Conservation (phyloP, 2,797 vertebrate genomes). For the Vespertilio murinus region DNA sequence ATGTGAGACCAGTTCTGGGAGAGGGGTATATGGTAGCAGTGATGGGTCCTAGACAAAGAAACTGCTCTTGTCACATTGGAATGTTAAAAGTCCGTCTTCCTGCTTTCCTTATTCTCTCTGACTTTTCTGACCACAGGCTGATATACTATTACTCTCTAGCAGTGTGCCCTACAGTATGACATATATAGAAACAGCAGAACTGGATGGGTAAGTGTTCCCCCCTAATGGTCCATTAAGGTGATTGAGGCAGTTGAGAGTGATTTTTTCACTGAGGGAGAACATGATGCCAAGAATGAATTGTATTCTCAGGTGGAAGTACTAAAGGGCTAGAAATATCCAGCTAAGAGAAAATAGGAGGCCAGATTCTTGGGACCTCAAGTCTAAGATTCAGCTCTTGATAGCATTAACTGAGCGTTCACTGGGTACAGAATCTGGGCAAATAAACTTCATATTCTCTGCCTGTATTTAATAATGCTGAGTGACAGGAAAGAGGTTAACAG, state of each 20-base stretch:
- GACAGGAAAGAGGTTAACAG: background rate
- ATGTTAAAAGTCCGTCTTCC: background rate
- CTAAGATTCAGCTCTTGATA: slow-evolving; percentile 8
- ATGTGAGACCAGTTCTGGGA: background rate
- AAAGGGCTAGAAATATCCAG: slow-evolving; percentile 27
- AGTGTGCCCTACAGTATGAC: slow-evolving; percentile 94
- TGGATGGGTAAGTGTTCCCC: slow-evolving; percentile 91
- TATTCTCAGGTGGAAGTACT: background rate
- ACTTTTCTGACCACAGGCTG: slow-evolving; percentile 87
- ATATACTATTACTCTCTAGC: slow-evolving; percentile 93
- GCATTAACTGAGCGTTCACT: background rate
- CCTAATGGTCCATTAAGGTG: background rate
- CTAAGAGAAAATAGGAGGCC: background rate
- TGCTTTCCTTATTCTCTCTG: slow-evolving; percentile 41
- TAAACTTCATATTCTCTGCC: background rate
- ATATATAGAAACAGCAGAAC: slow-evolving; percentile 94
- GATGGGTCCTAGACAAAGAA: slow-evolving; percentile 1
- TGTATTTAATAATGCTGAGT: background rate
- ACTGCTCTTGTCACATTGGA: background rate
- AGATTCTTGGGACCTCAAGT: background rate
- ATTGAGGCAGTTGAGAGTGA: background rate
- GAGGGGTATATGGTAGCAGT: background rate
- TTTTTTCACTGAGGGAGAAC: background rate
- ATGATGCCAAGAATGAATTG: background rate
- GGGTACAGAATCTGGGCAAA: background rate